Base-by-base conservation (phyloP, 2,888 invertebrate genomes). In the Thera britannica region DNA sequence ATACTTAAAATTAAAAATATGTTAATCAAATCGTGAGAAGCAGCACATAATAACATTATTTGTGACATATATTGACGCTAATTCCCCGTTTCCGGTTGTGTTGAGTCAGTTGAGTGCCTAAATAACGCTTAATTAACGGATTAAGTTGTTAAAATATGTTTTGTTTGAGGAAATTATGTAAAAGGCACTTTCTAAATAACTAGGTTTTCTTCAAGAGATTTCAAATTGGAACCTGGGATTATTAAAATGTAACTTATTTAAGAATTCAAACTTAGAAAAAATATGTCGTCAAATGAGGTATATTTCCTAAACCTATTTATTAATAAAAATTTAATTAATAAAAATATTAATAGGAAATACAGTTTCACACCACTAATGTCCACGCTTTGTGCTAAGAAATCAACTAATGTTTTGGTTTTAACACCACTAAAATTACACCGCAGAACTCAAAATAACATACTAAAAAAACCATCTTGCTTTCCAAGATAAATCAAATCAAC, bases 51-150 rank as follows among this genome's bases (percentile, higher is more conserved):
- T 63, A 54, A 57, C 66, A 70, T 66, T 61, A 70, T 54, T 63
- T 66, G 63, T 66, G 66, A 66, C 70, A 66, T 66, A 66, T 66
- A 70, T 69, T 46, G 66, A 70, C 63, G 58, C 54, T 70, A 70
- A 70, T 70, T 55, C 70, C 63, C 12, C 57, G 41, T 60, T 70
- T 70, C 70, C 70, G 70, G 63, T 70, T 68, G 48, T 58, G 34
- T 51, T 44, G 63, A 68, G 65, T 69, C 69, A 69, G 52, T 59
- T 69, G 58, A 70, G 65, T 60, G 69, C 23, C 41, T 69, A 58
- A 65, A 62, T 69, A 57, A 63, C 65, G 46, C 38, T 41, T 66
- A 65, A 62, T 66, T 57, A 59, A 54, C 57, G 56, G 59, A 66
- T 70, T 66, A 70, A 41, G 12, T 46, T 51, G 57, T 61, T 60